Base-by-base conservation (phyloP, 2,113 vertebrate genomes). In the Marmota flaviventris region DNA sequence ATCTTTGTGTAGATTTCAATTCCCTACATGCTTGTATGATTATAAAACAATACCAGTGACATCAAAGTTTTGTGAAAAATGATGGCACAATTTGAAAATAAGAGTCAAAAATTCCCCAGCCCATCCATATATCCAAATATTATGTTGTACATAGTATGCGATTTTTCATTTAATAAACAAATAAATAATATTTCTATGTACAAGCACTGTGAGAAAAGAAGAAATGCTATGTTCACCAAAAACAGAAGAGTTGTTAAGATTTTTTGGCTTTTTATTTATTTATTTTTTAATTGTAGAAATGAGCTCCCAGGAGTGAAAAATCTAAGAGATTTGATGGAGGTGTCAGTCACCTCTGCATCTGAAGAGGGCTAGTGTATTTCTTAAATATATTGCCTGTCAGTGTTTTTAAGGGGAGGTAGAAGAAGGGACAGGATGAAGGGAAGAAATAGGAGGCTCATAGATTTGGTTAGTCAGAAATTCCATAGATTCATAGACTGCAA, bases 11-110 rank as follows among this genome's bases (percentile, higher is more conserved):
- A 51, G 2, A 24, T 58, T 73, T 61, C 56, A 32, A 69, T 75
- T 78, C 56, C 63, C 76, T 29, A 78, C 13, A 4, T 34, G 24
- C 13, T 79, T 92, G 17, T 7, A 1, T 34, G 45, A 82, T 34
- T 65, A 65, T 53, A 51, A 20, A 34, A 92, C 56, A 83, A 24
- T 65, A 67, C 42, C 45, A 12, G 25, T 45, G 25, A 34, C 45
- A 78, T 39, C 27, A 76, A 81, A 76, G 27, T 73, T 92, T 77
- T 89, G 20, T 45, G 45, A 83, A 91, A 96, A 94, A 24, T 73
- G 53, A 92, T 11, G 20, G 51, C 67, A 88, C 24, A 45, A 25
- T 51, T 82, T 56, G 61, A 73, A 69, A 93, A 94, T 37, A 27
- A 83, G 56, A 37, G 14, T 9, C 6, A 22, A 72, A 92, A 53